A percentile compares a stretch with the other conserved stretches of the same genome.
phyloP scores from a whole-genome alignment of 1,140 invertebrate genomes.

The Dinothrombium tinctorium region DNA sequence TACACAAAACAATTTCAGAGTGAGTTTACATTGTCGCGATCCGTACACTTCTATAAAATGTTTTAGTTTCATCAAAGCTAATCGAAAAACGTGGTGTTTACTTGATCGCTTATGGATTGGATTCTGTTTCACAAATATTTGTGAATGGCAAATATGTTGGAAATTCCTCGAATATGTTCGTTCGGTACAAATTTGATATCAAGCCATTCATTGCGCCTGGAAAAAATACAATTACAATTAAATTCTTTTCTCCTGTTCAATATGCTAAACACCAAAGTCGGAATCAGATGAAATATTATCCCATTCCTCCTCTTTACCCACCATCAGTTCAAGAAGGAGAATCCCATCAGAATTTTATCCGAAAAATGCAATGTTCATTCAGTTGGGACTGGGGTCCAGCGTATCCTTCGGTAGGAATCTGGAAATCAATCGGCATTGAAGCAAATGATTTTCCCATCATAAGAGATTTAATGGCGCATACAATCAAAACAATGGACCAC shows the following conservation, averaged over 20 bases:
- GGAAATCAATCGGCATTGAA: slow-evolving; percentile 33
- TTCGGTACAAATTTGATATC: slow-evolving; percentile 48
- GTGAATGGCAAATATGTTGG: slow-evolving; percentile 44
- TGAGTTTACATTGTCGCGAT: slow-evolving; percentile 7
- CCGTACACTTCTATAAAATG: background rate
- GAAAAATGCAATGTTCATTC: slow-evolving; percentile 91
- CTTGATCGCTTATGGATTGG: slow-evolving; percentile 58
- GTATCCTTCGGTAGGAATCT: slow-evolving; percentile 75
- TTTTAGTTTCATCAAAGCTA: slow-evolving; percentile 14
- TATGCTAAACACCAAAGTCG: slow-evolving; percentile 33
- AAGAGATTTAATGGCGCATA: slow-evolving; percentile 21
- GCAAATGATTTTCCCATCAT: slow-evolving; percentile 24
- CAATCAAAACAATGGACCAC: background rate
- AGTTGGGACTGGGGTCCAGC: slow-evolving; percentile 97
- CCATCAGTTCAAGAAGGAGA: slow-evolving; percentile 57
- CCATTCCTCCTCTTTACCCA: slow-evolving; percentile 53
- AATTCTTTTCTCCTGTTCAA: slow-evolving; percentile 46
- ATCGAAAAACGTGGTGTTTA: slow-evolving; percentile 21
- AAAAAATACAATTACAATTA: slow-evolving; percentile 38
- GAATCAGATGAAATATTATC: slow-evolving; percentile 29
- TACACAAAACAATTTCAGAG: slow-evolving; percentile 29
- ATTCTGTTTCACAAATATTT: slow-evolving; percentile 49
- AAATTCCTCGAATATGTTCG: slow-evolving; percentile 63
- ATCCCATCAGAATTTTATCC: slow-evolving; percentile 76
- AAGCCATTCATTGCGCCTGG: slow-evolving; percentile 27